phyloP scores from a whole-genome alignment of 1,140 invertebrate genomes.

The Drosophila malerkotliana region DNA sequence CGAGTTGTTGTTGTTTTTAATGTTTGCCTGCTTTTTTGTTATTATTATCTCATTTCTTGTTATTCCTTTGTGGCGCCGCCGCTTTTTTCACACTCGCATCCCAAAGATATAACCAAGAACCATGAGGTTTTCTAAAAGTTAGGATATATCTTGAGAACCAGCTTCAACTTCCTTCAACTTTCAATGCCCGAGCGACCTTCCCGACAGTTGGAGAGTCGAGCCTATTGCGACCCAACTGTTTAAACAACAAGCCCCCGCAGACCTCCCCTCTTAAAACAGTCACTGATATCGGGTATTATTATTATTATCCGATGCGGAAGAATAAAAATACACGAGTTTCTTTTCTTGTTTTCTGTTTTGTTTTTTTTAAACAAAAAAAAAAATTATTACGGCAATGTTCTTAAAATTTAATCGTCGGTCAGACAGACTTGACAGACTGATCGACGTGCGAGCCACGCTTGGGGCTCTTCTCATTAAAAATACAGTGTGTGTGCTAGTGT shows the following conservation, averaged over 20 bases:
- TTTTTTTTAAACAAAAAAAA: constrained; percentile 53
- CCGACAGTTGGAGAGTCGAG: constrained; percentile 45
- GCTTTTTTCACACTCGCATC: constrained; percentile 43
- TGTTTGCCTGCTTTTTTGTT: constrained; percentile 71
- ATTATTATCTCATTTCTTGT: constrained; percentile 78
- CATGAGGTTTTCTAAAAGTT: too few relatives aligned
- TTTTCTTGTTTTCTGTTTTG: constrained; percentile 26
- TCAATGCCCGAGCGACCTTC: constrained; percentile 23
- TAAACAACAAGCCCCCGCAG: constrained; percentile 53
- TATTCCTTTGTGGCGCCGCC: constrained; percentile 35
- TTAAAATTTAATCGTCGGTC: constrained; percentile 67
- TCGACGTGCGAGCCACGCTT: constrained; percentile 60
- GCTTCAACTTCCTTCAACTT: constrained; percentile 46
- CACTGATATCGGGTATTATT: constrained; percentile 22
- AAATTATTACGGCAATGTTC: constrained; percentile 78
- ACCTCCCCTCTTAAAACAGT: not conserved
- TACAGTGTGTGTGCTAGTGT: constrained; percentile 8
- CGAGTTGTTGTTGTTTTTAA: constrained; percentile 42
- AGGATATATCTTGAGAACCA: not conserved
- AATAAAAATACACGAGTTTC: constrained; percentile 49
- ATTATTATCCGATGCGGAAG: constrained; percentile 60
- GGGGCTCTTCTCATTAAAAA: constrained; percentile 57
- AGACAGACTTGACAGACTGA: constrained; percentile 32
- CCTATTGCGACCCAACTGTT: constrained; percentile 68
- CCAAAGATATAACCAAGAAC: not conserved